Evolutionary conservation across 1,140 invertebrate species (phyloP).

Genomic region (Myzus persicae): DNA sequence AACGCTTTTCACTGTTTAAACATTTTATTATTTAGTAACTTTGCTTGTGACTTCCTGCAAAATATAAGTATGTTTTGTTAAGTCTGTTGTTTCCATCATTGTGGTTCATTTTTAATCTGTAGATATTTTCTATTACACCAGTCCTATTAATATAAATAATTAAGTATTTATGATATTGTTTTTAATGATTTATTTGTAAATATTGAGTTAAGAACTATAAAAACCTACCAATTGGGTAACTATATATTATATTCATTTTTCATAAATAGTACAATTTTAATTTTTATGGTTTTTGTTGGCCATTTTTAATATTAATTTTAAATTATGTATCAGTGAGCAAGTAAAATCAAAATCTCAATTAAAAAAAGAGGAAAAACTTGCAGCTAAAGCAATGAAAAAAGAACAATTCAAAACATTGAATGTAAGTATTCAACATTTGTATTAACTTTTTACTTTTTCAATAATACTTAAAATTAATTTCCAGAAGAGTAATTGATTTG

Average conservation of each 20-base stretch:
- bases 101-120: not conserved
- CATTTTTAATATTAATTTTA: conserved; percentile 12
- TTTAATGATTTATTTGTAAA: not conserved
- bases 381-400: conserved; percentile 74
- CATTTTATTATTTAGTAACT: not conserved
- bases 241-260: not conserved
- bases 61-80: not conserved
- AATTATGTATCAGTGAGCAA: not conserved
- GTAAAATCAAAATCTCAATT: conserved; percentile 72
- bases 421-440: conserved; percentile 62
- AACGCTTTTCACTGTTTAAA: not conserved
- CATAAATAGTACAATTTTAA: not conserved
- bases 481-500: not conserved
- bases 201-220: not conserved
- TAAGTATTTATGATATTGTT: not conserved
- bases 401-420: conserved; percentile 67
- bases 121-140: not conserved
- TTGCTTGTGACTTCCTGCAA: not conserved
- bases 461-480: not conserved
- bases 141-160: not conserved
- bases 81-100: not conserved
- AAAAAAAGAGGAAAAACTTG: conserved; percentile 76
- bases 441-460: not conserved
- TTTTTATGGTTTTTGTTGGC: not conserved
- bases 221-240: not conserved